Conservation (phyloP, 2,888 invertebrate species). For the Harpalus rufipes region DNA sequence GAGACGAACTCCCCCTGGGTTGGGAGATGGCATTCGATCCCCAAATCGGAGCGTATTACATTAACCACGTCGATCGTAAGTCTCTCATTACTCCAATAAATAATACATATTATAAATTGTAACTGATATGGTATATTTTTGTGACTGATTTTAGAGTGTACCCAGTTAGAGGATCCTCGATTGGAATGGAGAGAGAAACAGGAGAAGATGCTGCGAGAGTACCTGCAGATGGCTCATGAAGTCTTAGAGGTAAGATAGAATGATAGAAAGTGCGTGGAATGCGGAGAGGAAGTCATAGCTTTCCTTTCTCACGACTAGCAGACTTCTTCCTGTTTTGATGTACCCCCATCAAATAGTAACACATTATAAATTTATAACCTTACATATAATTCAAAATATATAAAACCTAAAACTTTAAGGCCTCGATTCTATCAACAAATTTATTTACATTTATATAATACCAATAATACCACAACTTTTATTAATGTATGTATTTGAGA, state of each 20-base stretch:
- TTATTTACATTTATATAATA: too few relatives aligned
- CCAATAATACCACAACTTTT: too few relatives aligned
- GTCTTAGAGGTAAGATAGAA: slow-evolving; percentile 88
- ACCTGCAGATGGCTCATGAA: slow-evolving; percentile 96
- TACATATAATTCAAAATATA: too few relatives aligned
- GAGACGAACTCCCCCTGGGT: slow-evolving; percentile 97
- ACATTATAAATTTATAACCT: too few relatives aligned
- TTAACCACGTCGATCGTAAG: slow-evolving; percentile 97
- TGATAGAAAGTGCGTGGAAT: slow-evolving; percentile 64
- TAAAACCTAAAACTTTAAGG: too few relatives aligned
- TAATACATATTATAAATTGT: too few relatives aligned
- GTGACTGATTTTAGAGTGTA: slow-evolving; percentile 84
- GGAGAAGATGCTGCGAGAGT: slow-evolving; percentile 97
- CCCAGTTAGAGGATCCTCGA: slow-evolving; percentile 97
- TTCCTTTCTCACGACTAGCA: slow-evolving; percentile 57
- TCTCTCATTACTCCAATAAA: slow-evolving; percentile 72
- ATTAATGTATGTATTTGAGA: too few relatives aligned
- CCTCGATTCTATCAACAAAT: too few relatives aligned
- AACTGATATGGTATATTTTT: background rate
- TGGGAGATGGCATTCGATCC: slow-evolving; percentile 98
- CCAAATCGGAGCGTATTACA: slow-evolving; percentile 96
- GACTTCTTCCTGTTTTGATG: background rate
- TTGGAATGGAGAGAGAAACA: slow-evolving; percentile 98
- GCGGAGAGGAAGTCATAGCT: slow-evolving; percentile 50
- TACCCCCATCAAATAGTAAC: too few relatives aligned